Evolutionary conservation across 2,797 vertebrate species (phyloP).

Genomic region (Hydrolagus colliei): DNA sequence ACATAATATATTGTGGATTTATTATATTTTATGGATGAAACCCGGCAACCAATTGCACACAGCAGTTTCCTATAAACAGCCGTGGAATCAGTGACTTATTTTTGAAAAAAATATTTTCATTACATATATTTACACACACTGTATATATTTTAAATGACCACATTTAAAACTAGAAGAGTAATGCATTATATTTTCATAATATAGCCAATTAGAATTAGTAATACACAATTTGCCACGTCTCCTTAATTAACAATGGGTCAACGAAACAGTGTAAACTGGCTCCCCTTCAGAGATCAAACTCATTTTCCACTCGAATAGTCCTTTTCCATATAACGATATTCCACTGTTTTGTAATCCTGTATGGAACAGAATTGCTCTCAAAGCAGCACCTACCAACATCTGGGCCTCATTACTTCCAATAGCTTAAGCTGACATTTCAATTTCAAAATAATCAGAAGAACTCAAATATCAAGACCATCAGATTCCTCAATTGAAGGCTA

Average conservation of each 20-base stretch:
- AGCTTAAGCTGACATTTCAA: conserved; percentile 21
- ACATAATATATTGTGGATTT: no score
- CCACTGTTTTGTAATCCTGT: conserved; percentile 4
- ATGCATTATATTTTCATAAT: neutral
- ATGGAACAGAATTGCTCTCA: conserved; percentile 19
- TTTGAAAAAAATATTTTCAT: no score
- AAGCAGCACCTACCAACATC: conserved; percentile 13
- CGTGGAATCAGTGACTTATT: no score
- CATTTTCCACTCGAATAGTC: conserved; percentile 25
- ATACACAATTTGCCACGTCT: neutral
- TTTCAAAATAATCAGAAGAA: conserved; percentile 26
- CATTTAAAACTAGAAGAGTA: neutral
- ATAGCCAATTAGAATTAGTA: neutral
- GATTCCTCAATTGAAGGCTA: neutral
- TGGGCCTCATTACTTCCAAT: conserved; percentile 23
- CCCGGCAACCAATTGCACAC: no score
- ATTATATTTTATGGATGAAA: no score
- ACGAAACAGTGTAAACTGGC: conserved; percentile 11
- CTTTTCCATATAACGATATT: conserved; percentile 15
- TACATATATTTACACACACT: no score
- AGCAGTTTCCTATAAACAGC: no score
- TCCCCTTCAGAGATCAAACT: conserved; percentile 32
- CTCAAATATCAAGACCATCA: conserved; percentile 11
- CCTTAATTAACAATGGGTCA: neutral
- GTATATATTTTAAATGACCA: no score